Base-by-base conservation (phyloP, 92 coral and sea anemone species). In the Bergia sp. region DNA sequence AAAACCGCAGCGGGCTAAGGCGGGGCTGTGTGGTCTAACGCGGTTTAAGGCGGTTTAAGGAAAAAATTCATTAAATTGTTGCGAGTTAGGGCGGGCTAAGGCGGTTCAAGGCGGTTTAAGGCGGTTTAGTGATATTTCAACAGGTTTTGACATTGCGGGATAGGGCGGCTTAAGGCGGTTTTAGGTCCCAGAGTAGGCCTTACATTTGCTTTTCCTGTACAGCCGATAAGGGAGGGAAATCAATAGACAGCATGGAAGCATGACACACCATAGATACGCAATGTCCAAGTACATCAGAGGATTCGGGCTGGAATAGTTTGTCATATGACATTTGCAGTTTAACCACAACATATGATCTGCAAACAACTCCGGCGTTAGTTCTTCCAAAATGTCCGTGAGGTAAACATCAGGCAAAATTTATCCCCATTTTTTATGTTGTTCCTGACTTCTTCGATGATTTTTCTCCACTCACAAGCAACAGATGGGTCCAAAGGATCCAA, bases 291-390 rank as follows among this genome's bases (percentile, higher is more conserved):
- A 41, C 49, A 92, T 86, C n/a, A 90, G 80, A 37, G 86, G 85
- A 87, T 88, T 88, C 2, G 93, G 95, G 29, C 44, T 92, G 57
- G 85, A 85, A 67, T 90, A 89, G 85, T 92, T 92, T 29, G 93
- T 92, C 66, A 92, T 81, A 73, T 85, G 38, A 67, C 90, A 92
- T 53, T 80, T 66, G 41, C 85, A 37, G 89, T 92, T 92, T 36
- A 84, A 57, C 95, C 93, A 92, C 41, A 76, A 20, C 16, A 85
- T 82, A 42, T 67, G 49, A 1, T 80, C 76, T 43, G 84, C 79
- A 43, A 87, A 92, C 61, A 37, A 4, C 10, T 15, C 66, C 15
- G 81, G 86, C 6, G 93, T 79, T 7, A 89, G 16, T 50, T 76
- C 77, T 20, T 83, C 88, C 41, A 89, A 81, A 40, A 39, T 71